These are phyloP conservation scores for Saimiri boliviensis DNA, from an alignment of 2,113 vertebrate species.

Conservation along the genomic window DNA sequence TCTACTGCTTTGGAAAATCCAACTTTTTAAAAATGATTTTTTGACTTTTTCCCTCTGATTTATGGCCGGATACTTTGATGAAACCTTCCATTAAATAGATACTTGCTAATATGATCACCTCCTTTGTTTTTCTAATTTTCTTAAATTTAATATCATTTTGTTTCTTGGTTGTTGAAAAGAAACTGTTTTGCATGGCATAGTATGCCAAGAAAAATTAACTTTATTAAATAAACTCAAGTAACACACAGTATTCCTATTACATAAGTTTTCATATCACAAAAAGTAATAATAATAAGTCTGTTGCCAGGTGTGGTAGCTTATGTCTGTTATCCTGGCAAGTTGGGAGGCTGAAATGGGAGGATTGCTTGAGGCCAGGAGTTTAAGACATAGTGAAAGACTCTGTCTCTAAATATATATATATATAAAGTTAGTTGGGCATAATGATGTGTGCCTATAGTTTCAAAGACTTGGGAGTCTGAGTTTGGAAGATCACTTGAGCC, in stretches of 20 bases:
- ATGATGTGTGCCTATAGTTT: too few species aligned
- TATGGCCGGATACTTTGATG: neutral
- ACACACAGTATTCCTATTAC: conserved; percentile 10
- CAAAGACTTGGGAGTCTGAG: too few species aligned
- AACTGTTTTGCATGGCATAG: neutral
- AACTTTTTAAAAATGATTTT: neutral
- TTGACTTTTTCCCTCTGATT: neutral
- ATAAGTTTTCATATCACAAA: neutral
- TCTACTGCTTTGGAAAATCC: neutral
- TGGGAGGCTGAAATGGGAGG: too few species aligned
- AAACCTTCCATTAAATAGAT: neutral
- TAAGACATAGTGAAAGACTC: too few species aligned
- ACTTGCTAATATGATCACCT: neutral
- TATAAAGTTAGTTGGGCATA: too few species aligned
- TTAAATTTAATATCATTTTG: conserved; percentile 39
- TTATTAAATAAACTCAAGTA: conserved; percentile 15
- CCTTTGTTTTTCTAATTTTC: neutral
- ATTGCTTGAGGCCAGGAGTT: too few species aligned
- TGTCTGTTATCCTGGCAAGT: too few species aligned
- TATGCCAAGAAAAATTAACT: conserved; percentile 25
- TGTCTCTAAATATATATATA: too few species aligned
- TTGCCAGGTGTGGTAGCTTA: too few species aligned
- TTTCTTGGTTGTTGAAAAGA: conserved; percentile 29
- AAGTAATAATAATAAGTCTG: neutral
- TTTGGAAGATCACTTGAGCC: too few species aligned